phyloP scores from a whole-genome alignment of 2,797 vertebrate genomes.

The Bryconaethiops microstoma region DNA sequence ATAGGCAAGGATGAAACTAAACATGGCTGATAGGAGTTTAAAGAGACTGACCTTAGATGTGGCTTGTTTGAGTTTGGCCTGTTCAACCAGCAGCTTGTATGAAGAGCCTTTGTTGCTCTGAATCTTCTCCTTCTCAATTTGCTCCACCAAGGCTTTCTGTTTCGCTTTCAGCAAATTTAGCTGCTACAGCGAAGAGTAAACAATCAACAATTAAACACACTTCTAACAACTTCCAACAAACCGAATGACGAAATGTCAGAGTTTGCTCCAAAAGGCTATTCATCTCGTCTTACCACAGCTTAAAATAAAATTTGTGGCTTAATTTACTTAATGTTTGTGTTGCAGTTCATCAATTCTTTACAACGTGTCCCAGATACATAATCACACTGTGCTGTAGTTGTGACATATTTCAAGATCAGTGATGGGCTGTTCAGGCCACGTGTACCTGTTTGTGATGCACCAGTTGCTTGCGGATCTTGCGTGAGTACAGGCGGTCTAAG shows the following conservation, averaged over 20 bases:
- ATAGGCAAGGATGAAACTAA: too few species aligned
- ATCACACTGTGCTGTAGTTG: too few species aligned
- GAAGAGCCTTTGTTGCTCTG: slow-evolving; percentile 99
- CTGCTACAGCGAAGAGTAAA: slow-evolving; percentile 86
- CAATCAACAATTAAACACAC: slow-evolving; percentile 49
- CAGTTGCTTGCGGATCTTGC: slow-evolving; percentile 98
- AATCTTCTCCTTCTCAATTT: slow-evolving; percentile 99
- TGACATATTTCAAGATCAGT: too few species aligned
- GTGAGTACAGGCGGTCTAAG: slow-evolving; percentile 94
- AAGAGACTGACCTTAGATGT: slow-evolving; percentile 90
- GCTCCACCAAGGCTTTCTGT: slow-evolving; percentile 99
- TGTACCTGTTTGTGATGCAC: slow-evolving; percentile 99
- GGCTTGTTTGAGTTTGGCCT: slow-evolving; percentile 99
- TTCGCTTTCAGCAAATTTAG: slow-evolving; percentile 99
- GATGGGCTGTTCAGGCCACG: slow-evolving; percentile 59
- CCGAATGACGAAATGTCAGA: too few species aligned
- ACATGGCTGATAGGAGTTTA: too few species aligned
- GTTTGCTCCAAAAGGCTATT: too few species aligned
- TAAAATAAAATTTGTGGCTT: too few species aligned
- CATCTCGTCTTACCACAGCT: too few species aligned
- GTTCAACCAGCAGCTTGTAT: slow-evolving; percentile 98
- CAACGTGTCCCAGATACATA: too few species aligned
- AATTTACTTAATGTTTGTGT: too few species aligned
- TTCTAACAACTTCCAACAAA: neutral
- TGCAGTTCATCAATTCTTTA: too few species aligned